These are phyloP conservation scores for Epirrita christyi DNA, from an alignment of 2,888 invertebrate genomes.

Conservation along the genomic window DNA sequence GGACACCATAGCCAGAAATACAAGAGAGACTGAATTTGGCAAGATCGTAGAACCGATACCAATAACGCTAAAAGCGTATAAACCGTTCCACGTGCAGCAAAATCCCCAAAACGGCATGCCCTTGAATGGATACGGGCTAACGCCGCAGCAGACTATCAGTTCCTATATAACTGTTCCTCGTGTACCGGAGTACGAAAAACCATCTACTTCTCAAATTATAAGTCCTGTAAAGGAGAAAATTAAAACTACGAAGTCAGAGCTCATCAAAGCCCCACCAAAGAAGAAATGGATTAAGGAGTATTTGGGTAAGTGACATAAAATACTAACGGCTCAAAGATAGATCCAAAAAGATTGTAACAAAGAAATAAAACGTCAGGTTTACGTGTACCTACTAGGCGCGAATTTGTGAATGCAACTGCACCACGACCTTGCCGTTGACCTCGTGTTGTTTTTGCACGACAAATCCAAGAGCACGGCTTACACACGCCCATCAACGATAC, in stretches of 20 bases:
- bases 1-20: conserved; percentile 72
- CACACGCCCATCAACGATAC: conserved; percentile 42
- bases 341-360: too few species aligned
- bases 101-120: conserved; percentile 50
- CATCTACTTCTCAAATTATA: conserved; percentile 54
- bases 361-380: neutral
- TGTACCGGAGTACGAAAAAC: conserved; percentile 50
- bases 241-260: conserved; percentile 54
- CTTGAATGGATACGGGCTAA: conserved; percentile 51
- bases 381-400: conserved; percentile 26
- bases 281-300: conserved; percentile 91
- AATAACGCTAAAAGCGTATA: conserved; percentile 68
- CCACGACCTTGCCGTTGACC: conserved; percentile 54
- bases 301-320: conserved; percentile 76
- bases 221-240: conserved; percentile 53
- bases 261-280: conserved; percentile 86
- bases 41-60: conserved; percentile 74
- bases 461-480: conserved; percentile 50
- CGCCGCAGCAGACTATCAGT: conserved; percentile 56
- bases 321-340: conserved; percentile 2
- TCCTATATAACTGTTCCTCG: conserved; percentile 53
- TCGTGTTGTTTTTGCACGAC: conserved; percentile 62
- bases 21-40: conserved; percentile 75
- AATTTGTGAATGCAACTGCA: conserved; percentile 50
- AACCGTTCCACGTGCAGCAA: conserved; percentile 59